Percentiles rank a stretch among this genome's conserved stretches.
Conservation (phyloP, 2,888 invertebrate genomes). For the Unio pictorum region DNA sequence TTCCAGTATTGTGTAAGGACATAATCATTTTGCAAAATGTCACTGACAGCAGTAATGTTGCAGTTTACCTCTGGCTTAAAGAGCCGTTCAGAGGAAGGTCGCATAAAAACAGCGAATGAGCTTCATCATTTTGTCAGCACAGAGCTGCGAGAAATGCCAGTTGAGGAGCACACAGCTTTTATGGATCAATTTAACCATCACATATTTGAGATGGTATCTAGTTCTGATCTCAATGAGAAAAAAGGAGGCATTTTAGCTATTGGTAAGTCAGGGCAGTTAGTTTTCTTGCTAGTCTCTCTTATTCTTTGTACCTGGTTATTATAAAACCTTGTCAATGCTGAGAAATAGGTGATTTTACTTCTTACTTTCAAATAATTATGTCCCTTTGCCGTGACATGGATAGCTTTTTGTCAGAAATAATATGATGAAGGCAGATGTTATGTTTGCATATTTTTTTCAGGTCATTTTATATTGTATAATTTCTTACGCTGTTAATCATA, state of each 20-base stretch:
- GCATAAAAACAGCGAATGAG: constrained; percentile 90
- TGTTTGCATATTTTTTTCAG: too few relatives aligned
- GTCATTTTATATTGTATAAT: too few relatives aligned
- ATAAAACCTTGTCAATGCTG: neutral
- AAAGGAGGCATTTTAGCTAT: constrained; percentile 97
- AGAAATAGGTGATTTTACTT: neutral
- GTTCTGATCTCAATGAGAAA: constrained; percentile 92
- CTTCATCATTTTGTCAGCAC: constrained; percentile 91
- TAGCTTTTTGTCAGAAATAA: too few relatives aligned
- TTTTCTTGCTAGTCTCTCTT: neutral
- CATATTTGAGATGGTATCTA: constrained; percentile 96
- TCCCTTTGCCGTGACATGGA: too few relatives aligned
- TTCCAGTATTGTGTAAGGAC: too few relatives aligned
- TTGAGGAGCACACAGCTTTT: constrained; percentile 90
- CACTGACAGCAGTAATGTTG: constrained; percentile 30
- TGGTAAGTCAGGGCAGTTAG: constrained; percentile 39
- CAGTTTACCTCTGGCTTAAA: constrained; percentile 86
- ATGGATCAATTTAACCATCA: constrained; percentile 96
- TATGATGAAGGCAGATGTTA: too few relatives aligned
- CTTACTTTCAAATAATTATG: neutral
- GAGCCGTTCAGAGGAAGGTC: constrained; percentile 87
- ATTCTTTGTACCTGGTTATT: neutral
- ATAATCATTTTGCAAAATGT: constrained; percentile 15
- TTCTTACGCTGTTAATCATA: too few relatives aligned
- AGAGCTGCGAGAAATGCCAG: constrained; percentile 75